Percentiles rank a stretch among this genome's conserved stretches.
Conservation (phyloP, 2,888 invertebrate genomes). For the Parnassius glacialis region DNA sequence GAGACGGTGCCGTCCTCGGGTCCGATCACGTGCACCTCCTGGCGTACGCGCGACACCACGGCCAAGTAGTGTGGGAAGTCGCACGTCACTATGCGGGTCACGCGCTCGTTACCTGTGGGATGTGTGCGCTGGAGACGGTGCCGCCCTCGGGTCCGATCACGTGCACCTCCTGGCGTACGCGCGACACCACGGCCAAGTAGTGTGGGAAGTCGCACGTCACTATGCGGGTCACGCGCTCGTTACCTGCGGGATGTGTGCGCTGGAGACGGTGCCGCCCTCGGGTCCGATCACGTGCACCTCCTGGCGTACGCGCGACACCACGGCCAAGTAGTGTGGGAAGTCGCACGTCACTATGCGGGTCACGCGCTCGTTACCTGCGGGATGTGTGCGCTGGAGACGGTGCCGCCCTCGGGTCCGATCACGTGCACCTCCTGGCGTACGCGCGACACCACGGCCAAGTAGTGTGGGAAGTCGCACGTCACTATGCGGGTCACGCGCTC, state of each 20-base stretch:
- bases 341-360: conserved; percentile 97
- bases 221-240: conserved; percentile 91
- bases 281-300: conserved; percentile 98
- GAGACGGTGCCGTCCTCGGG: too few relatives aligned
- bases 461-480: conserved; percentile 98
- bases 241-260: conserved; percentile 92
- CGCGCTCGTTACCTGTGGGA: too few relatives aligned
- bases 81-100: too few relatives aligned
- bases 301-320: conserved; percentile 96
- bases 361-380: conserved; percentile 79
- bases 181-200: conserved; percentile 97
- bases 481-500: conserved; percentile 95
- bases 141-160: conserved; percentile 99
- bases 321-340: conserved; percentile 99
- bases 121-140: conserved; percentile 84
- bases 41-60: too few relatives aligned
- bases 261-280: conserved; percentile 98
- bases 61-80: too few relatives aligned
- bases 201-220: conserved; percentile 98
- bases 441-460: conserved; percentile 97
- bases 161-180: conserved; percentile 97
- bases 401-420: conserved; percentile 98
- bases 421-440: conserved; percentile 98
- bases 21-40: too few relatives aligned
- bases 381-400: too few relatives aligned